A percentile compares a stretch with the other conserved stretches of the same genome.
These are phyloP conservation scores for Danaus melanippus DNA, from an alignment of 1,140 invertebrate genomes.

Conservation along the genomic window DNA sequence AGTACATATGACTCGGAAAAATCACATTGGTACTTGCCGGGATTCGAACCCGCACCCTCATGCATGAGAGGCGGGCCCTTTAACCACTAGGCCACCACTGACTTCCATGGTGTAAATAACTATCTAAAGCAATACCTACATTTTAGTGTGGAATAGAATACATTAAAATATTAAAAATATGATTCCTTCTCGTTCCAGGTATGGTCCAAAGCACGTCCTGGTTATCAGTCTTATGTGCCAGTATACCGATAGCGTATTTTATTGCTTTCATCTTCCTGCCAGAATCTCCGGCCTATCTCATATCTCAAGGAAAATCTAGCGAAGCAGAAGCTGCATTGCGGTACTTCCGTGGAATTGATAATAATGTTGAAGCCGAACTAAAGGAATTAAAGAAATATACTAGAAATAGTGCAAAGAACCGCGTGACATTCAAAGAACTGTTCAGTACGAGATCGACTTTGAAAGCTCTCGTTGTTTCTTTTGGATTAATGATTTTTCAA, in stretches of 20 bases:
- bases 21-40: too few relatives aligned
- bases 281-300: conserved; percentile 79
- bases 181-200: conserved; percentile 65
- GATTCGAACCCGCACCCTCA: too few relatives aligned
- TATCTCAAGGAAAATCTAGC: conserved; percentile 62
- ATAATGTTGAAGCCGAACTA: conserved; percentile 75
- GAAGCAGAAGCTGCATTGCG: conserved; percentile 77
- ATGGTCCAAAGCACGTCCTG: conserved; percentile 72
- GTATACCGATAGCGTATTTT: conserved; percentile 78
- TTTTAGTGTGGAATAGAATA: too few relatives aligned
- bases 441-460: conserved; percentile 64
- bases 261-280: conserved; percentile 82
- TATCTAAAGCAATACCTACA: too few relatives aligned
- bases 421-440: conserved; percentile 61
- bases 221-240: conserved; percentile 77
- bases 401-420: conserved; percentile 51
- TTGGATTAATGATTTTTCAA: conserved; percentile 85
- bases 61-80: too few relatives aligned
- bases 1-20: too few relatives aligned
- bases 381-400: conserved; percentile 73
- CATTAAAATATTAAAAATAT: too few relatives aligned
- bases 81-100: too few relatives aligned
- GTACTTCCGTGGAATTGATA: conserved; percentile 79
- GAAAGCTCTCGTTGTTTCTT: conserved; percentile 70
- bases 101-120: too few relatives aligned